Evolutionary conservation across 2,113 vertebrate genomes (phyloP).

Genomic region (Acanthochromis polyacanthus): DNA sequence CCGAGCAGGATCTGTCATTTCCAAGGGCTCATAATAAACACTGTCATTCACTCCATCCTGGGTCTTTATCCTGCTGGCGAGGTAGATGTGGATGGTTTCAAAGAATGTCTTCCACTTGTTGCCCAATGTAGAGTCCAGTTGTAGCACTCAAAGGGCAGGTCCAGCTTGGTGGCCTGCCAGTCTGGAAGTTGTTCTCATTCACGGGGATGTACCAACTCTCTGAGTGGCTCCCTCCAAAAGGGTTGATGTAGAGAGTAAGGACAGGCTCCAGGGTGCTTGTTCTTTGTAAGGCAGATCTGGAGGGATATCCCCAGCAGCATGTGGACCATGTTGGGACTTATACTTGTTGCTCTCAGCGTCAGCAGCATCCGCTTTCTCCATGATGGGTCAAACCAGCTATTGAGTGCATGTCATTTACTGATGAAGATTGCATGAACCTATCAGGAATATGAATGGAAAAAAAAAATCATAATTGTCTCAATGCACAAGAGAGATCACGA

Average conservation of each 20-base stretch:
- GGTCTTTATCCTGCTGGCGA: conserved; percentile 93
- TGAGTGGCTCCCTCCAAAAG: conserved; percentile 97
- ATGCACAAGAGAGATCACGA: too few species aligned
- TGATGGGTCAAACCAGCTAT: conserved; percentile 98
- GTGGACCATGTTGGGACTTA: conserved; percentile 95
- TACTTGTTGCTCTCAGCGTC: conserved; percentile 98
- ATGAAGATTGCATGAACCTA: conserved; percentile 97
- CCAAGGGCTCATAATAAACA: conserved; percentile 93
- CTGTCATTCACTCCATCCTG: conserved; percentile 89
- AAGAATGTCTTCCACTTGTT: conserved; percentile 99
- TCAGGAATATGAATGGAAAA: conserved; percentile 4
- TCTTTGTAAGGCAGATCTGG: conserved; percentile 97
- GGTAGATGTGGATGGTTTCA: conserved; percentile 97
- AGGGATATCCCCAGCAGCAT: conserved; percentile 96
- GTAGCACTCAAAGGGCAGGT: conserved; percentile 95
- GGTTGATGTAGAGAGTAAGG: conserved; percentile 95
- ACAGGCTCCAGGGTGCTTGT: conserved; percentile 98
- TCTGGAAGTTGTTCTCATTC: conserved; percentile 92
- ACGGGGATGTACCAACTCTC: conserved; percentile 98
- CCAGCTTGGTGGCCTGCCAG: conserved; percentile 95
- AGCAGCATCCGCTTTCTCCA: conserved; percentile 98
- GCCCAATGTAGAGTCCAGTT: conserved; percentile 97
- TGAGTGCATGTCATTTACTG: conserved; percentile 98
- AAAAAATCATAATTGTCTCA: background rate
- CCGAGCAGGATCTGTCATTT: conserved; percentile 91